Conservation (phyloP, 2,797 vertebrate species). For the Hirundo rustica region DNA sequence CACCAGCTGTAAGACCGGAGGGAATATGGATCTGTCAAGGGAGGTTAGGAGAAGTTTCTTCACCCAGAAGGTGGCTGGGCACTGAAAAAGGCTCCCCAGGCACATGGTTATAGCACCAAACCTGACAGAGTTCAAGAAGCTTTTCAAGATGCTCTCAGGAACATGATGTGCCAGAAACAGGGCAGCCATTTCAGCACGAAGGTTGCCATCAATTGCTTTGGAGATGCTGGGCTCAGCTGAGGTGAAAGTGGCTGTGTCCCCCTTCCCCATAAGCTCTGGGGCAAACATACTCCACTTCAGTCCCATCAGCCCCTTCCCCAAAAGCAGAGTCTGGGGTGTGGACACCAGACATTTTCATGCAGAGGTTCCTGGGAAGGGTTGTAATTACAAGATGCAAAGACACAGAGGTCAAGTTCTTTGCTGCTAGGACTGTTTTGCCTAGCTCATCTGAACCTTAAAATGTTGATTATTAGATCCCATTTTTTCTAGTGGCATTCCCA, state of each 20-base stretch:
- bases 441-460: neutral
- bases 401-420: neutral
- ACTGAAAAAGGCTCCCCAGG: neutral
- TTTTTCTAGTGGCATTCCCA: neutral
- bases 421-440: neutral
- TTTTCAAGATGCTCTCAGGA: neutral
- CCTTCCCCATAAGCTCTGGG: neutral
- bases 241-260: neutral
- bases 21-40: neutral
- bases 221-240: neutral
- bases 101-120: neutral
- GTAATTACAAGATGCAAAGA: neutral
- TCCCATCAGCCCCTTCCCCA: neutral
- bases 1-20: neutral
- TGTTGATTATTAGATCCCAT: neutral
- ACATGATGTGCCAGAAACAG: neutral
- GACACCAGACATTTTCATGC: neutral
- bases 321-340: neutral
- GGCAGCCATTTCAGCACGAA: rapidly evolving
- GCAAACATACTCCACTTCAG: neutral
- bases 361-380: neutral
- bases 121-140: neutral
- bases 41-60: neutral
- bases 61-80: neutral
- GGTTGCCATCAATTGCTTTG: neutral